Evolutionary conservation across 2,888 invertebrate species (phyloP).

Genomic region (Eurytoma adleriae): DNA sequence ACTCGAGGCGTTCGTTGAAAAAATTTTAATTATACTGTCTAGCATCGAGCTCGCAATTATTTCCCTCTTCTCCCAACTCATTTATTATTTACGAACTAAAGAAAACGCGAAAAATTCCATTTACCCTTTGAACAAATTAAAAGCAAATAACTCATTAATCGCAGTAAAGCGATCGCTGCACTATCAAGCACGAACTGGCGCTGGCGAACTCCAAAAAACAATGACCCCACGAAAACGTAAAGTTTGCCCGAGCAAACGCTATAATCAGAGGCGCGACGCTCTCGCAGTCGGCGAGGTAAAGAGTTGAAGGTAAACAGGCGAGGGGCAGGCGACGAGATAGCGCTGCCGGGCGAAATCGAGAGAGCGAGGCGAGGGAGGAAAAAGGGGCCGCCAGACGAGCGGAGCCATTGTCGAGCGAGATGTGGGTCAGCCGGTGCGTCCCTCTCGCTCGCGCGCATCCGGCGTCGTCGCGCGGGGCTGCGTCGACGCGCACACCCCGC

Average conservation of each 20-base stretch:
- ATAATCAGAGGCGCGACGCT: conserved; percentile 20
- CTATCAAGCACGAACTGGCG: not conserved
- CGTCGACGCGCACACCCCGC: conserved; percentile 58
- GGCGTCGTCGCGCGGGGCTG: conserved; percentile 58
- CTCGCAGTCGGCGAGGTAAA: conserved; percentile 15
- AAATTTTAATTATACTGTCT: no score
- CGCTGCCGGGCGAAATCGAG: conserved; percentile 24
- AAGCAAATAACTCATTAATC: no score
- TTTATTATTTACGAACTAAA: no score
- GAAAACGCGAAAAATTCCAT: no score
- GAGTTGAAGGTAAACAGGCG: conserved; percentile 47
- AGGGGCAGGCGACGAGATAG: not conserved
- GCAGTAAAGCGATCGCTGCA: not conserved
- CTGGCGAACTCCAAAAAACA: not conserved
- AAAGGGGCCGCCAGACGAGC: conserved; percentile 51
- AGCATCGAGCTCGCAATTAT: no score
- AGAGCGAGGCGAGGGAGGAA: conserved; percentile 31
- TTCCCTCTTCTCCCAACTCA: no score
- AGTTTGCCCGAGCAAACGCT: conserved; percentile 33
- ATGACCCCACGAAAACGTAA: conserved; percentile 10
- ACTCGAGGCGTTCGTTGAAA: no score
- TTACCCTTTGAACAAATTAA: no score
- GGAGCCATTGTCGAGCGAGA: conserved; percentile 60
- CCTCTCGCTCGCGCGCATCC: conserved; percentile 59
- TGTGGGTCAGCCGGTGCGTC: conserved; percentile 58